These are phyloP conservation scores for Onychostruthus taczanowskii DNA, from an alignment of 2,113 vertebrate genomes.

Conservation along the genomic window DNA sequence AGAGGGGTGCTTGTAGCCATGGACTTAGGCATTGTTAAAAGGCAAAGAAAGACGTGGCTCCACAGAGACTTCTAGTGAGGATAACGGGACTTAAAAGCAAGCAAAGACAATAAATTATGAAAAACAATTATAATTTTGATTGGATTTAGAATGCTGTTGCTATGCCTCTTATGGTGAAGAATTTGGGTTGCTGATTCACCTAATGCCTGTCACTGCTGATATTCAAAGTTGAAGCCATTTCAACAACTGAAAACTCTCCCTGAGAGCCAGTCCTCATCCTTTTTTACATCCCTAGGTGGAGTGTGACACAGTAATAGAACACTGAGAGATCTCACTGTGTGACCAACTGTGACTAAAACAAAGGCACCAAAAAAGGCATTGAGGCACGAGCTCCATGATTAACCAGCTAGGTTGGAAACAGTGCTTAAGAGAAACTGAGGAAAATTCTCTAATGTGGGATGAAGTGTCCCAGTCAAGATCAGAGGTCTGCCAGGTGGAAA, in stretches of 20 bases:
- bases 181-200: not conserved
- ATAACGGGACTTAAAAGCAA: not conserved
- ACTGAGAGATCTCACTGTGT: not conserved
- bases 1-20: not conserved
- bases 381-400: not conserved
- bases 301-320: not conserved
- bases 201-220: not conserved
- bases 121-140: not conserved
- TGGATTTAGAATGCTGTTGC: not conserved
- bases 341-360: not conserved
- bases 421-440: not conserved
- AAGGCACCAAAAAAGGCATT: not conserved
- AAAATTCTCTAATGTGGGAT: not conserved
- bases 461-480: not conserved
- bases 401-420: not conserved
- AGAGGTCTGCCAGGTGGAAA: not conserved
- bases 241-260: not conserved
- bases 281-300: not conserved
- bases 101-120: conserved; percentile 4
- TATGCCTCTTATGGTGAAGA: not conserved
- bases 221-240: not conserved
- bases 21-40: not conserved
- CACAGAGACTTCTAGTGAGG: not conserved
- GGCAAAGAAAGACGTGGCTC: not conserved
- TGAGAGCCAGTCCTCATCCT: not conserved